A percentile compares a stretch with the other conserved stretches of the same genome.
These are phyloP conservation scores for Branchipolynoe longqiensis DNA, from an alignment of 2,888 invertebrate genomes.

Conservation along the genomic window DNA sequence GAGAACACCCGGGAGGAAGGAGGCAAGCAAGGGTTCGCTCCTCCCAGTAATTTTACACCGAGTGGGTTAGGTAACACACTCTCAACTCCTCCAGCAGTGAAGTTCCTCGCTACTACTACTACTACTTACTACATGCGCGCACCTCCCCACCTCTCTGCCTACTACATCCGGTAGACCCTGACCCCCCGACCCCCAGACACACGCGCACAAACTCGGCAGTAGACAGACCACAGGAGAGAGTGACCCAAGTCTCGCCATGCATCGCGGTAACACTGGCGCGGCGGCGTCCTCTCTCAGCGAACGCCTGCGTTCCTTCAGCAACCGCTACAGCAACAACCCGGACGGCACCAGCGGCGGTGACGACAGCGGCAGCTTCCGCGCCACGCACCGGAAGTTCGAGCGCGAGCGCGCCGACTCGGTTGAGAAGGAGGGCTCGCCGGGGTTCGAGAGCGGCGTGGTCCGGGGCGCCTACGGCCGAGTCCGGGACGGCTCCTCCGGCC, in stretches of 20 bases:
- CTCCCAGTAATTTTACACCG: too few relatives aligned
- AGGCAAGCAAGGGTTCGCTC: too few relatives aligned
- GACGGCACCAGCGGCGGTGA: not conserved
- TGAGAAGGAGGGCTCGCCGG: conserved; percentile 16
- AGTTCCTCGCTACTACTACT: too few relatives aligned
- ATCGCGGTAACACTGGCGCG: too few relatives aligned
- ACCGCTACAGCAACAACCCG: conserved; percentile 20
- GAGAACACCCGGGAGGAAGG: too few relatives aligned
- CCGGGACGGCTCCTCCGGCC: conserved; percentile 17
- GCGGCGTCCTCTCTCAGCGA: conserved; percentile 15
- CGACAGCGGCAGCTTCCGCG: conserved; percentile 14
- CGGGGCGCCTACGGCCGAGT: not conserved
- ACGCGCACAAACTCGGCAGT: not conserved
- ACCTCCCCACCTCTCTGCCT: too few relatives aligned
- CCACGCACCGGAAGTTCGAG: conserved; percentile 21
- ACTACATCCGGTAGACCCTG: not conserved
- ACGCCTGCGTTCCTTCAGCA: conserved; percentile 24
- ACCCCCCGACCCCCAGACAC: not conserved
- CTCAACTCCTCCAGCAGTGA: too few relatives aligned
- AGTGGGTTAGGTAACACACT: too few relatives aligned
- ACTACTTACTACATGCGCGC: too few relatives aligned
- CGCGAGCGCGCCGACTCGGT: not conserved
- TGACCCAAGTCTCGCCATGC: too few relatives aligned
- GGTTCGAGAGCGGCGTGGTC: not conserved
- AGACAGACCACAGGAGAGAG: not conserved